Conservation (phyloP, 2,113 vertebrate species). For the Scolopax mira region DNA sequence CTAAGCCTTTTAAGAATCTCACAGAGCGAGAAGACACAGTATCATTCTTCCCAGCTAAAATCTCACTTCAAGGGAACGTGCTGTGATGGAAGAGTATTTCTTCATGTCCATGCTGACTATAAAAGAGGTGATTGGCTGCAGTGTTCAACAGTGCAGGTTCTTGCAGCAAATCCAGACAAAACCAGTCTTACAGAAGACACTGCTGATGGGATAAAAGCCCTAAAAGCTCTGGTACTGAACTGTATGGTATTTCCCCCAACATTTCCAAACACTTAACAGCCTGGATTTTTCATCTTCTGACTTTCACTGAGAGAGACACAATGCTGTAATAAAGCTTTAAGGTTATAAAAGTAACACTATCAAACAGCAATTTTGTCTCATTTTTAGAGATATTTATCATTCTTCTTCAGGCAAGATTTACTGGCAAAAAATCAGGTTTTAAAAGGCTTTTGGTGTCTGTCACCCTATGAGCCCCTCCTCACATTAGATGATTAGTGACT, state of each 20-base stretch:
- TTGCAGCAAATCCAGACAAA: constrained; percentile 4
- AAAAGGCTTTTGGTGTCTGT: neutral
- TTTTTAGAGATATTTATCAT: constrained; percentile 16
- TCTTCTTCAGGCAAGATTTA: neutral
- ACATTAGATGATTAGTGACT: neutral
- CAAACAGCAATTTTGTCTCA: neutral
- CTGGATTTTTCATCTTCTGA: neutral
- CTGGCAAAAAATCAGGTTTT: neutral
- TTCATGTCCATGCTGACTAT: neutral
- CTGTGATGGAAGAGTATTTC: constrained; percentile 6
- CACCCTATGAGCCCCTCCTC: neutral
- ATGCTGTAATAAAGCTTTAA: neutral
- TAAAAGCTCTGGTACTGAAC: neutral
- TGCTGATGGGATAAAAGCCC: neutral
- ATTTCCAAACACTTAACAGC: neutral
- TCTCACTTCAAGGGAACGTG: neutral
- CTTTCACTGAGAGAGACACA: neutral
- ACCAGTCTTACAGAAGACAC: neutral
- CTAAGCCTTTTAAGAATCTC: neutral
- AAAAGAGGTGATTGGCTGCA: neutral
- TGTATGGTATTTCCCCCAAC: neutral
- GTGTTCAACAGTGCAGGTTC: neutral
- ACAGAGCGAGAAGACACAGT: neutral
- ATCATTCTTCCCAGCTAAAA: neutral
- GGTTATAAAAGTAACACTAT: neutral